Evolutionary conservation across 2,797 vertebrate species (phyloP).

Genomic region (Melanotaenia parkinsoni): DNA sequence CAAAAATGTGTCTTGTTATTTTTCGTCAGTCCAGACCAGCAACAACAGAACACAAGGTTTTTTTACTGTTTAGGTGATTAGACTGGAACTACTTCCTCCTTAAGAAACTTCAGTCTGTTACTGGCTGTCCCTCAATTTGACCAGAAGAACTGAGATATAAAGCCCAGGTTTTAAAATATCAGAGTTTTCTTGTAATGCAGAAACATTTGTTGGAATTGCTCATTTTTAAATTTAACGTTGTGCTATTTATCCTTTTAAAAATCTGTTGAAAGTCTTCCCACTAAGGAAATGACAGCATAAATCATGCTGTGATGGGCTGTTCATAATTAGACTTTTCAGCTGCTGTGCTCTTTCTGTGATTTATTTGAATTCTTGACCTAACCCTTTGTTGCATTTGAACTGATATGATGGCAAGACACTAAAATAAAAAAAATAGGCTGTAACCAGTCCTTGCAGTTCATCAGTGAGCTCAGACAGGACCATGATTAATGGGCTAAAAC

Average conservation of each 20-base stretch:
- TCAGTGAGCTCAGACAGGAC: slow-evolving; percentile 24
- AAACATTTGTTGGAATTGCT: not conserved
- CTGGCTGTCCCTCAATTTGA: too few relatives aligned
- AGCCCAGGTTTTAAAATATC: not conserved
- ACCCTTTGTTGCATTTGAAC: slow-evolving; percentile 49
- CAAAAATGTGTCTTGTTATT: not conserved
- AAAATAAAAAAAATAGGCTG: slow-evolving; percentile 39
- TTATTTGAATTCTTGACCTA: slow-evolving; percentile 58
- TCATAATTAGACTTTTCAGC: slow-evolving; percentile 45
- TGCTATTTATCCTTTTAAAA: slow-evolving; percentile 16
- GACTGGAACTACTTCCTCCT: too few relatives aligned
- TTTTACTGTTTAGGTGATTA: too few relatives aligned
- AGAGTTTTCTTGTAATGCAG: not conserved
- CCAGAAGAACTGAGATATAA: not conserved
- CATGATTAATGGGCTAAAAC: slow-evolving; percentile 60
- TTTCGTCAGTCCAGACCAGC: not conserved
- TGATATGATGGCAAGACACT: slow-evolving; percentile 45
- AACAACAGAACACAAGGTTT: too few relatives aligned
- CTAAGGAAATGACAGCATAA: slow-evolving; percentile 48
- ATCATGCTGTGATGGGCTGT: slow-evolving; percentile 42
- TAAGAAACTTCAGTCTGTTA: too few relatives aligned
- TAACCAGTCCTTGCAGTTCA: slow-evolving; percentile 40
- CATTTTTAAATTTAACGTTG: not conserved
- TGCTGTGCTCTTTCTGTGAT: slow-evolving; percentile 47
- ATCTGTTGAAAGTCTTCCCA: slow-evolving; percentile 19